Evolutionary conservation across 2,888 invertebrate genomes (phyloP), one percentile per base, ranked within the genome.

Genomic region (Dyspetes luteomarginatus): DNA sequence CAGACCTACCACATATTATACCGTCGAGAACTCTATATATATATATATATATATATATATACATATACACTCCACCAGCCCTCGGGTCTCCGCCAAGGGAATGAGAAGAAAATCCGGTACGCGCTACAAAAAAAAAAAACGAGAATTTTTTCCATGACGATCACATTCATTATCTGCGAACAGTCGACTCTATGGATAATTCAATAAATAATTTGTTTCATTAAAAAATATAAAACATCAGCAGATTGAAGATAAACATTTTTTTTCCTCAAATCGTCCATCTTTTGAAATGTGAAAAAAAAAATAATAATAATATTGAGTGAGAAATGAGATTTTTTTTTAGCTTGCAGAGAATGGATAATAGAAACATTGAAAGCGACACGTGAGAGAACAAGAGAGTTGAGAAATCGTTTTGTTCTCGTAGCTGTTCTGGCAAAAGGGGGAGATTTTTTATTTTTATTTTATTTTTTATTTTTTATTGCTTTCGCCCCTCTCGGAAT

Each of bases 161-260:
- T 88, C 86, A 86, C 87, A 88, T 88, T 88, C 88, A 86, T 87
- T 87, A 88, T 87, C 86, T 86, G 87, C 2, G 12, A 84, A 79
- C 86, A 86, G 85, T 89, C 88, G 89, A 89, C 88, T 86, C 84
- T 76, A 84, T 85, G 85, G 62, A 72, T 89, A 89, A 89, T 89
- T 89, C 88, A 89, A 89, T 88, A 89, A 87, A 87, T 87, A 83
- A 17, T 17, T 58, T 15, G n/a, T 50, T 60, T 55, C 22, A 2
- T 22, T 5, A 2, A 1, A 2, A 36, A 3, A 12, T 36, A 4
- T 36, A 3, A 36, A 36, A 36, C 36, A 2, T 36, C 12, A n/a
- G n/a, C n/a, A n/a, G n/a, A n/a, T n/a, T n/a, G n/a, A n/a, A n/a
- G n/a, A n/a, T n/a, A n/a, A n/a, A n/a, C n/a, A n/a, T n/a, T n/a